A percentile compares a stretch with the other conserved stretches of the same genome.
Conservation (phyloP, 2,888 invertebrate genomes). For the Nesidiocoris tenuis region DNA sequence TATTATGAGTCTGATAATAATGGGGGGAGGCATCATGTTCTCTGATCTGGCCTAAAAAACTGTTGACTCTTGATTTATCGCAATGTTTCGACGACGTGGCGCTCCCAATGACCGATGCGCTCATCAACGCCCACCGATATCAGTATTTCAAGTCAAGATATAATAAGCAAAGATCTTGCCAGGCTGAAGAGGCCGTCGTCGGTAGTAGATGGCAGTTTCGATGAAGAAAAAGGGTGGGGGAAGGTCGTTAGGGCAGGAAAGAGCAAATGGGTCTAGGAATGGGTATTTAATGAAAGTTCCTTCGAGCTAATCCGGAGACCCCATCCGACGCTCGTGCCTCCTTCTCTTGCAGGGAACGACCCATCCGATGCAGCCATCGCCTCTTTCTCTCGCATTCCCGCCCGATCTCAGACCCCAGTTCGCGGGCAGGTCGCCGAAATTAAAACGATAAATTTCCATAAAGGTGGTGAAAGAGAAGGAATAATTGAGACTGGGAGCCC, state of each 20-base stretch:
- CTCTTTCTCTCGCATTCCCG: constrained; percentile 1
- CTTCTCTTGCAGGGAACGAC: background rate
- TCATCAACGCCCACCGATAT: background rate
- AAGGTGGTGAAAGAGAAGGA: constrained; percentile 45
- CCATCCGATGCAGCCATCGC: background rate
- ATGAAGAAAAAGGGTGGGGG: no score
- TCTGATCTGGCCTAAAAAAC: no score
- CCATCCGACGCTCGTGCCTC: background rate
- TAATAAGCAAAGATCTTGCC: background rate
- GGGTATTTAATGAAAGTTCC: constrained; percentile 45
- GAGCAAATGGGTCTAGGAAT: constrained; percentile 42
- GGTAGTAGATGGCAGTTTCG: background rate
- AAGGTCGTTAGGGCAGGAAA: constrained; percentile 27
- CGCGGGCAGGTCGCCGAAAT: constrained; percentile 36
- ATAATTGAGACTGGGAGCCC: constrained; percentile 42
- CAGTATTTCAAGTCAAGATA: background rate
- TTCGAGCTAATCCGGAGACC: constrained; percentile 31
- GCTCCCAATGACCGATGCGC: no score
- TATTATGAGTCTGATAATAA: no score
- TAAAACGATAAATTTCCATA: constrained; percentile 48
- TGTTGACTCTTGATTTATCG: no score
- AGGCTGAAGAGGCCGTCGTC: background rate
- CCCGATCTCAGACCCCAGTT: background rate
- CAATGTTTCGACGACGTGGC: no score
- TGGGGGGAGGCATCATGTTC: no score